Base-by-base conservation (phyloP, 2,113 vertebrate species). In the Macrotus californicus region DNA sequence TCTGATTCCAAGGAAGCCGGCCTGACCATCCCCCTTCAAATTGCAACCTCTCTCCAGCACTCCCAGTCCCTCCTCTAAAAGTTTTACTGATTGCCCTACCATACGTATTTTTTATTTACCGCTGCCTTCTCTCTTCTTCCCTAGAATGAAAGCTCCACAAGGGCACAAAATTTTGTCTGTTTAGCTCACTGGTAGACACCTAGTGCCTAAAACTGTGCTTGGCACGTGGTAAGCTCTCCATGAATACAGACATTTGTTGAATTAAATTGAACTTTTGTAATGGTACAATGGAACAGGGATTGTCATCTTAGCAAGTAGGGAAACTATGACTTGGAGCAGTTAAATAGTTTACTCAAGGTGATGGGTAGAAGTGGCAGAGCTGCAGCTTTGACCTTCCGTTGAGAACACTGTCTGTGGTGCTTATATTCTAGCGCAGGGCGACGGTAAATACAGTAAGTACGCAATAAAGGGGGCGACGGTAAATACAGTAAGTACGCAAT, bases 181-280 rank as follows among this genome's bases (percentile, higher is more conserved):
- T 95, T 96, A 91, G 43, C 41, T 87, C 50, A 93, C 29, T 59
- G 12, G 24, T 93, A 72, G 39, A 21, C 75, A 31, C 18, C 70
- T 89, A 77, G 18, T 84, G 1, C 89, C 67, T 92, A 67, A 66
- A 81, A 67, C 52, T 90, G 6, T 91, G 31, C 34, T 73, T 50
- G 43, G 29, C 31, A 67, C 8, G 26, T 96, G 54, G 43, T 92
- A 82, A 88, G 66, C 46, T 73, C 36, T 85, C 77, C 36, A 14
- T 69, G 67, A 87, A 69, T 82, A 84, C 54, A 61, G 88, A 67
- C 94, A 82, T 39, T 67, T 67, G 13, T 96, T 94, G 34, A 66
- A 89, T 91, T 96, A 66, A 94, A 80, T 80, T 77, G 14, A 93
- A 82, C 64, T 87, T 93, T 91, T 14, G 52, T 56, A 95, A 39